Conservation (phyloP, 1,140 invertebrate genomes). For the Brachionus rotundiformis region DNA sequence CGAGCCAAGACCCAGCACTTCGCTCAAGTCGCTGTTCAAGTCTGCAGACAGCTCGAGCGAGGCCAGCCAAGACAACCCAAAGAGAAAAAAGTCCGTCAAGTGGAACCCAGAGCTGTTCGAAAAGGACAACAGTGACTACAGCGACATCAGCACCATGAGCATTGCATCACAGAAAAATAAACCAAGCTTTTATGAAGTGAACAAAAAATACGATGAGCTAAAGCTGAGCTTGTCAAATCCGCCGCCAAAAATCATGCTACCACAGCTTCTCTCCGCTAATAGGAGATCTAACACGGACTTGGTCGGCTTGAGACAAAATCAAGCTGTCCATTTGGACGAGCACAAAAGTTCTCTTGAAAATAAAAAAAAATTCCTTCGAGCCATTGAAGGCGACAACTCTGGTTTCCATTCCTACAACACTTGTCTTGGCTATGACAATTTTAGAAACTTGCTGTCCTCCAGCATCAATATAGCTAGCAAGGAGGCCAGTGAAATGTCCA, state of each 20-base stretch:
- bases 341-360: constrained; percentile 20
- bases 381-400: neutral
- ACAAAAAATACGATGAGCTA: constrained; percentile 36
- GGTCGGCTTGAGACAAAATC: neutral
- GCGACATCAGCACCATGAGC: neutral
- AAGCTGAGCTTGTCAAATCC: constrained; percentile 4
- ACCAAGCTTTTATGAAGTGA: constrained; percentile 17
- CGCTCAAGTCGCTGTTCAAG: neutral
- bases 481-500: neutral
- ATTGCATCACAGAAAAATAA: neutral
- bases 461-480: neutral
- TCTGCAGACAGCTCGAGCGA: neutral
- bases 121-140: constrained; percentile 1
- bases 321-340: neutral
- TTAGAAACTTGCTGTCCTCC: neutral
- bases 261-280: neutral
- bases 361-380: constrained; percentile 19
- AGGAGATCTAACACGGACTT: neutral
- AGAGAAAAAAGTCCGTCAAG: constrained; percentile 24
- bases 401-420: constrained; percentile 1
- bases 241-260: neutral
- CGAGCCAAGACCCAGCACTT: neutral
- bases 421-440: constrained; percentile 47
- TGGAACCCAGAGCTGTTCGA: constrained; percentile 13
- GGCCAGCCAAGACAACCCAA: neutral